These are phyloP conservation scores for Herminia tarsipennalis DNA, from an alignment of 2,888 invertebrate species.

Conservation along the genomic window DNA sequence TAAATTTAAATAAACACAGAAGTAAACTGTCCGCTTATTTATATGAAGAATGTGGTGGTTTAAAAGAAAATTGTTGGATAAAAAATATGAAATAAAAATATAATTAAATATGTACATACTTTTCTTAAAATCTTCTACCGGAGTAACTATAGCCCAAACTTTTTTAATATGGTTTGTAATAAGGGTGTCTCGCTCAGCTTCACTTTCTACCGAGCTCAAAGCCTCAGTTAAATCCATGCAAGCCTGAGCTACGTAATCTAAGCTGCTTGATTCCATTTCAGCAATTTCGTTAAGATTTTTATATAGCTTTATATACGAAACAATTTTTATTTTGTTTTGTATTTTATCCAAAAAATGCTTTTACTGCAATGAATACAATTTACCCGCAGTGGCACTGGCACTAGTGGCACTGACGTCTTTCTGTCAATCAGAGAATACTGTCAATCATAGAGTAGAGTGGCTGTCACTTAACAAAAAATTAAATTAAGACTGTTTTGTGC, in stretches of 20 bases:
- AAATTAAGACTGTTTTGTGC: too few relatives aligned
- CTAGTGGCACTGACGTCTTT: too few relatives aligned
- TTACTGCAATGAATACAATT: too few relatives aligned
- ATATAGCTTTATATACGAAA: conserved; percentile 5
- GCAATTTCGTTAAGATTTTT: not conserved
- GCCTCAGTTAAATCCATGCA: conserved; percentile 85
- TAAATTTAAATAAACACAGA: too few relatives aligned
- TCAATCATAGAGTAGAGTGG: too few relatives aligned
- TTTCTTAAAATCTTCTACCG: conserved; percentile 78
- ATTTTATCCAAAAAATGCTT: too few relatives aligned
- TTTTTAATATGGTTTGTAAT: conserved; percentile 85
- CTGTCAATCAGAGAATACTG: not conserved
- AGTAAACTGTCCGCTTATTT: too few relatives aligned
- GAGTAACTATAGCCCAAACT: conserved; percentile 64
- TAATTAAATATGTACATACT: conserved; percentile 53
- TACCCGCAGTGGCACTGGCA: too few relatives aligned
- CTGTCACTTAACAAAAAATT: too few relatives aligned
- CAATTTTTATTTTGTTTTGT: conserved; percentile 16
- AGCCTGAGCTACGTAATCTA: conserved; percentile 80
- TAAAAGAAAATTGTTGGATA: too few relatives aligned
- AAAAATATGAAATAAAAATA: not conserved
- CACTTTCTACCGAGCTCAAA: conserved; percentile 59
- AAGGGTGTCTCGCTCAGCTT: conserved; percentile 76
- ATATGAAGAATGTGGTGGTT: too few relatives aligned
- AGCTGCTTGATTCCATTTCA: conserved; percentile 69